These are phyloP conservation scores for Miniopterus natalensis DNA, from an alignment of 2,113 vertebrate genomes.

Conservation along the genomic window DNA sequence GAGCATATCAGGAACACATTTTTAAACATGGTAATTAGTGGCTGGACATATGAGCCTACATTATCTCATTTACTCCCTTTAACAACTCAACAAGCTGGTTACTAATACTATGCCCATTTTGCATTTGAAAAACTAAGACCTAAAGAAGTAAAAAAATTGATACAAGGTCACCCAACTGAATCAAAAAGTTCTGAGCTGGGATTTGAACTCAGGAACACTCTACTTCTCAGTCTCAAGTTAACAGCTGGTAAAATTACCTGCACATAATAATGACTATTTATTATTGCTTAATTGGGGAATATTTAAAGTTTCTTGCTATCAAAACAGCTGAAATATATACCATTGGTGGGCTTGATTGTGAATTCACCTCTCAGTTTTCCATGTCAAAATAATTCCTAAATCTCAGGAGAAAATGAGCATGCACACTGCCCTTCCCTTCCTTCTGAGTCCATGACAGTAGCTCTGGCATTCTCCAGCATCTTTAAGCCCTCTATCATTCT, in stretches of 20 bases:
- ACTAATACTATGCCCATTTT: background rate
- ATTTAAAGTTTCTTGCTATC: background rate
- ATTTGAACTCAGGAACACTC: background rate
- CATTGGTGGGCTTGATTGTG: background rate
- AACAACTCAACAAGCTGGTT: background rate
- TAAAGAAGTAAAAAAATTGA: background rate
- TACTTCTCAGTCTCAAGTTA: background rate
- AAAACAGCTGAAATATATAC: background rate
- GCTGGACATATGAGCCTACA: background rate
- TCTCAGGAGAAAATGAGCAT: background rate
- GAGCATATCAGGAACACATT: background rate
- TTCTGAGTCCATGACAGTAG: background rate
- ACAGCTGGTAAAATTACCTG: background rate
- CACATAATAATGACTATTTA: background rate
- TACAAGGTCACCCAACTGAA: background rate
- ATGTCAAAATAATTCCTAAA: background rate
- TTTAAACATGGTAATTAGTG: background rate
- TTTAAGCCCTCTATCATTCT: background rate
- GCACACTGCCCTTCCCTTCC: background rate
- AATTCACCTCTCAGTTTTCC: background rate
- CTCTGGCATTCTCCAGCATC: background rate
- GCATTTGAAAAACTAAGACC: background rate
- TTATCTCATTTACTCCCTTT: background rate
- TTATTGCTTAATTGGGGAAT: background rate
- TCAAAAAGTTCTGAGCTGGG: background rate